These are phyloP conservation scores for Phasia obesa DNA, from an alignment of 2,888 invertebrate species.

Conservation along the genomic window DNA sequence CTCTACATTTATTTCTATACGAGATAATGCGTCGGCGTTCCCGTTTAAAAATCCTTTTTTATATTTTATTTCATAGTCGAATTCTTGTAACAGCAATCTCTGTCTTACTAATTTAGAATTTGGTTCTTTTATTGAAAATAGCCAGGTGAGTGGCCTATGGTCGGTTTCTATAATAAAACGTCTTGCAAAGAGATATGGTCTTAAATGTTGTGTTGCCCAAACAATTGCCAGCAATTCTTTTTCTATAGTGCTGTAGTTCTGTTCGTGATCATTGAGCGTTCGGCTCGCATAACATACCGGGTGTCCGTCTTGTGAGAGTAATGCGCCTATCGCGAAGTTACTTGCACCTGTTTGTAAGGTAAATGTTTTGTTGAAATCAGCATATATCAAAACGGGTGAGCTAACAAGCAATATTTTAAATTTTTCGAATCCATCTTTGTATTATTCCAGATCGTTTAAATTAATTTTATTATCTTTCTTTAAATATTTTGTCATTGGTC, in stretches of 20 bases:
- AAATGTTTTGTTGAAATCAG: slow-evolving; percentile 69
- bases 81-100: slow-evolving; percentile 35
- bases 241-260: slow-evolving; percentile 50
- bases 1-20: slow-evolving; percentile 20
- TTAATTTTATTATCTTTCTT: no score
- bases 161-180: slow-evolving; percentile 55
- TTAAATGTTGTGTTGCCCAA: slow-evolving; percentile 52
- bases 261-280: slow-evolving; percentile 51
- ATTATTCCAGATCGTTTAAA: no score
- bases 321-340: slow-evolving; percentile 52
- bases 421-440: no score
- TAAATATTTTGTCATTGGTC: no score
- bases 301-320: no score
- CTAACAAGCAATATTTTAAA: slow-evolving; percentile 21
- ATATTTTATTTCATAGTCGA: slow-evolving; percentile 43
- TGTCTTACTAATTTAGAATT: slow-evolving; percentile 22
- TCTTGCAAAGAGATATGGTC: slow-evolving; percentile 59
- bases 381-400: slow-evolving; percentile 67
- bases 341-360: background rate
- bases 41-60: slow-evolving; percentile 31
- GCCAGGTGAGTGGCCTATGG: slow-evolving; percentile 46
- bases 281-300: no score
- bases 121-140: slow-evolving; percentile 39
- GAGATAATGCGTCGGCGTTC: slow-evolving; percentile 37
- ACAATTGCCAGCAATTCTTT: slow-evolving; percentile 71